phyloP scores from a whole-genome alignment of 37 sponge, comb jelly and placozoan species.

The Tethya wilhelma region DNA sequence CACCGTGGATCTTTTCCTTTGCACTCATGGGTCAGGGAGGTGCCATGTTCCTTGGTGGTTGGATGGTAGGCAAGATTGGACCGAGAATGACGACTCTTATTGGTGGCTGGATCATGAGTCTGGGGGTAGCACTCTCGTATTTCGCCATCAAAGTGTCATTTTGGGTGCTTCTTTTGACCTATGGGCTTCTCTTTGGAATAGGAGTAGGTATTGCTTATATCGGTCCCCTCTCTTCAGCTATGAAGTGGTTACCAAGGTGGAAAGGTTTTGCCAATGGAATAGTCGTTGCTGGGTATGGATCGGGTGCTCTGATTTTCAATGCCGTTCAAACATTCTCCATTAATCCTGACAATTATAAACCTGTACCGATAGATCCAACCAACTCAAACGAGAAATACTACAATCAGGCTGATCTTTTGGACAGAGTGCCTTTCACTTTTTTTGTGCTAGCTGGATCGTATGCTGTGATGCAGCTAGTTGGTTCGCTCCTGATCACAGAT shows the following conservation, averaged over 20 bases:
- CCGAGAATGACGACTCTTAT: conserved; percentile 72
- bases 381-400: conserved; percentile 29
- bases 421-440: conserved; percentile 73
- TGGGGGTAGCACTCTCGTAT: conserved; percentile 48
- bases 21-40: conserved; percentile 66
- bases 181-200: conserved; percentile 85
- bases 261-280: conserved; percentile 87
- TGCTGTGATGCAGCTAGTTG: conserved; percentile 71
- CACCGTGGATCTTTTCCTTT: conserved; percentile 68
- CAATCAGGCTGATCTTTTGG: conserved; percentile 57
- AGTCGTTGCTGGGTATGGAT: conserved; percentile 87
- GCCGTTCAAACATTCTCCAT: conserved; percentile 70
- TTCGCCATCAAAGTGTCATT: conserved; percentile 61
- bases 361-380: neutral
- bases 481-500: conserved; percentile 66
- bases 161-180: conserved; percentile 70
- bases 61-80: conserved; percentile 74
- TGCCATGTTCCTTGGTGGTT: conserved; percentile 82
- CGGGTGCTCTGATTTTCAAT: conserved; percentile 81
- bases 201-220: conserved; percentile 86
- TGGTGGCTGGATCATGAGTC: conserved; percentile 70
- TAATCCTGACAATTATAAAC: conserved; percentile 71
- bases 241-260: conserved; percentile 84
- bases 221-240: conserved; percentile 75
- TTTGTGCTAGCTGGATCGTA: conserved; percentile 75